Evolutionary conservation across 2,113 vertebrate genomes (phyloP).

Genomic region (Caretta caretta): DNA sequence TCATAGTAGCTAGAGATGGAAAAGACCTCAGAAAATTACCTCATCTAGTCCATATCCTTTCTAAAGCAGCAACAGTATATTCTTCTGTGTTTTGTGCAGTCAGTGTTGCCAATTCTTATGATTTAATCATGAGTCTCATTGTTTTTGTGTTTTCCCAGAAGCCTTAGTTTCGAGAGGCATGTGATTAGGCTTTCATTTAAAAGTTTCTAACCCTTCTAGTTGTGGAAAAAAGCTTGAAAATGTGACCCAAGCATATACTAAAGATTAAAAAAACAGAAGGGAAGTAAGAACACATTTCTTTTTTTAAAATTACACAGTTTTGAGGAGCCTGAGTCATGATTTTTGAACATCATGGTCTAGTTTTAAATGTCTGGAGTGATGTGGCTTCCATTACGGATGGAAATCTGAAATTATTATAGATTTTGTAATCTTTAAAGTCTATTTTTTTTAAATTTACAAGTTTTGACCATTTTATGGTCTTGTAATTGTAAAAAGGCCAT

Average conservation of each 20-base stretch:
- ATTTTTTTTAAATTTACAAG: neutral
- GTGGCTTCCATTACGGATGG: neutral
- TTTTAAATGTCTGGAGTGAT: neutral
- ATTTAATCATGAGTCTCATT: neutral
- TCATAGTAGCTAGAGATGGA: neutral
- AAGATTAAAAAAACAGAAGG: neutral
- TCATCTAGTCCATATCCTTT: neutral
- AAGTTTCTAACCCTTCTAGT: neutral
- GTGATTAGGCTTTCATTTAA: neutral
- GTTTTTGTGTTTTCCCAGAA: neutral
- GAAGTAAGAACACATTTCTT: neutral
- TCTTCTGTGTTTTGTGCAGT: neutral
- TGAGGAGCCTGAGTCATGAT: neutral
- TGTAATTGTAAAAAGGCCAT: neutral
- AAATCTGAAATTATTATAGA: neutral
- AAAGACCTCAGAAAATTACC: neutral
- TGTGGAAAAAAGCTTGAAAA: neutral
- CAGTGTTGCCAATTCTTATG: neutral
- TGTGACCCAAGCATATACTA: neutral
- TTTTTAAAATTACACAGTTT: neutral
- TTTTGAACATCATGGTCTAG: neutral
- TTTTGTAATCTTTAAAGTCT: neutral
- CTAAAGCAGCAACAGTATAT: neutral
- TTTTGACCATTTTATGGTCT: neutral
- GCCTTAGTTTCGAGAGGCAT: neutral